Percentiles rank a stretch among this genome's conserved stretches.
phyloP scores from a whole-genome alignment of 2,797 vertebrate genomes.

The Pipistrellus nathusii region DNA sequence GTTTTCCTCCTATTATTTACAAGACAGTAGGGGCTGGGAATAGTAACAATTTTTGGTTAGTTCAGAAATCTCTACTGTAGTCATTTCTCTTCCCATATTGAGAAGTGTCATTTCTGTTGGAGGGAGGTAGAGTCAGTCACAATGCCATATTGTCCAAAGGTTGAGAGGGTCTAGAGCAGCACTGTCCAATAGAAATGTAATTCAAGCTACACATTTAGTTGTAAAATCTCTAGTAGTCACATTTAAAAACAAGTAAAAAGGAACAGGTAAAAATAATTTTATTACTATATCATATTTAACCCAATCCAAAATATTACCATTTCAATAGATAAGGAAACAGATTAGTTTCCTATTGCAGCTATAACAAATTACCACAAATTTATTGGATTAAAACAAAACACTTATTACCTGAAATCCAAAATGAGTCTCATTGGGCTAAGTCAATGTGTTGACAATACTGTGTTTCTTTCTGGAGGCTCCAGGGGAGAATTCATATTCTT shows the following conservation, averaged over 20 bases:
- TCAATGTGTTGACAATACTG: background rate
- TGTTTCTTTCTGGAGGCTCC: background rate
- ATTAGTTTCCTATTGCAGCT: background rate
- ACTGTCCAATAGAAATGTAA: background rate
- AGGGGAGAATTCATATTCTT: background rate
- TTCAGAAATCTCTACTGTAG: background rate
- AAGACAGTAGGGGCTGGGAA: background rate
- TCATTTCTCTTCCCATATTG: background rate
- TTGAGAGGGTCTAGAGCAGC: background rate
- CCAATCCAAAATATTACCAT: background rate
- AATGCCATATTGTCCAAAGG: background rate
- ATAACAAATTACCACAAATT: background rate
- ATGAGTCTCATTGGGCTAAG: background rate
- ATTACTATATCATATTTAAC: background rate
- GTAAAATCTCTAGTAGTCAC: background rate
- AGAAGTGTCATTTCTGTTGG: background rate
- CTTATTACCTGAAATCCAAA: background rate
- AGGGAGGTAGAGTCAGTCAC: background rate
- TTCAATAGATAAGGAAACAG: background rate
- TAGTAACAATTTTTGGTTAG: background rate
- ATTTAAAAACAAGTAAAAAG: conserved; percentile 11
- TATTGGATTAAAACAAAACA: background rate
- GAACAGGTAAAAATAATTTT: background rate
- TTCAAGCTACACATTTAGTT: background rate
- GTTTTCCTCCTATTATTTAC: background rate